Percentiles rank a stretch among this genome's conserved stretches.
Evolutionary conservation across 2,113 vertebrate species (phyloP).

Genomic region (Zapus hudsonius): DNA sequence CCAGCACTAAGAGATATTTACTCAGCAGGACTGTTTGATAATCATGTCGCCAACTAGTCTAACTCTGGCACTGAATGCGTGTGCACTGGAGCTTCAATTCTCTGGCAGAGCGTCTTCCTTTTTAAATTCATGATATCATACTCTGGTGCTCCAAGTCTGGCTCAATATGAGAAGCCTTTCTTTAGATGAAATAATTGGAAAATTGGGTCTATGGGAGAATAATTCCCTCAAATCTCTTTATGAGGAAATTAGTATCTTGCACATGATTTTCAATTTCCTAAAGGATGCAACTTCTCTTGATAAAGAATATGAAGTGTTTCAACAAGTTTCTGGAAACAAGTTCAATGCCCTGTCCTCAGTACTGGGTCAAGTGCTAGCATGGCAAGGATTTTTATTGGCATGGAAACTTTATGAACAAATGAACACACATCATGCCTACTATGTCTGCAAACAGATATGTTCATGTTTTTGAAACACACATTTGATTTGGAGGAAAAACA

Average conservation of each 20-base stretch:
- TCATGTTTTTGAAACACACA: conserved; percentile 3
- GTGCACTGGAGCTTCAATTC: not conserved
- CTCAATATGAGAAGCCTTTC: conserved; percentile 57
- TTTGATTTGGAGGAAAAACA: not conserved
- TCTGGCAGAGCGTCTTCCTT: conserved; percentile 37
- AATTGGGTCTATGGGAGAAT: conserved; percentile 52
- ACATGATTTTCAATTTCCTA: conserved; percentile 60
- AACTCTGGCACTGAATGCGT: not conserved
- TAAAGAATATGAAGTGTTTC: conserved; percentile 54
- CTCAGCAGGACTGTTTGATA: conserved; percentile 21
- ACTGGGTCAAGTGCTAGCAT: not conserved
- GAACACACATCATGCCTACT: not conserved
- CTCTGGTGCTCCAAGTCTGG: conserved; percentile 43
- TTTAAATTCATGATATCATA: conserved; percentile 71
- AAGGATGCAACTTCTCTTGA: conserved; percentile 42
- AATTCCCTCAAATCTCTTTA: conserved; percentile 68
- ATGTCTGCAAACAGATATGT: not conserved
- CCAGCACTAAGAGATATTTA: not conserved
- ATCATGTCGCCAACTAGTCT: not conserved
- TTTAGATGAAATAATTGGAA: conserved; percentile 63
- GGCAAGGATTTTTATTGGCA: conserved; percentile 47
- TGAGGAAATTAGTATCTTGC: conserved; percentile 68
- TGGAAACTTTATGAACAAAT: conserved; percentile 33
- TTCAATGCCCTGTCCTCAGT: conserved; percentile 33
- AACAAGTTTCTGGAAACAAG: conserved; percentile 48